These are phyloP conservation scores for Loripinus fragilis DNA, from an alignment of 2,888 invertebrate species.

Conservation along the genomic window DNA sequence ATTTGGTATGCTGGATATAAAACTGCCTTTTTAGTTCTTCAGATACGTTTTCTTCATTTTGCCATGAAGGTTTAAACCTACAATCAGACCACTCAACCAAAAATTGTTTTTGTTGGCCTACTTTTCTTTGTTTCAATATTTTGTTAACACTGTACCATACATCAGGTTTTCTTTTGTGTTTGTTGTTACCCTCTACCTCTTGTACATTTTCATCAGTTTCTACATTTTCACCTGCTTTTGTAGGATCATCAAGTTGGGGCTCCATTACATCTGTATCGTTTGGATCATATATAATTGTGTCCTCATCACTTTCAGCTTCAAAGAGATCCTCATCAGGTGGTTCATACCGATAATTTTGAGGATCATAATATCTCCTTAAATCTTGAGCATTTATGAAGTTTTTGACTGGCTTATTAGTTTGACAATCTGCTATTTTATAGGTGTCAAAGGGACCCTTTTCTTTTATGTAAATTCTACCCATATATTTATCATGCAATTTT, in stretches of 20 bases:
- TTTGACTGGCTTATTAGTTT: conserved; percentile 22
- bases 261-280: not conserved
- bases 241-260: not conserved
- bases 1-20: conserved; percentile 22
- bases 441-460: conserved; percentile 26
- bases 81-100: conserved; percentile 25
- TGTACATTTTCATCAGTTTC: not conserved
- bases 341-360: conserved; percentile 19
- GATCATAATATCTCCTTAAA: conserved; percentile 31
- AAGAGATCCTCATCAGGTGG: conserved; percentile 2
- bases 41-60: conserved; percentile 26
- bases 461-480: conserved; percentile 4
- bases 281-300: not conserved
- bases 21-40: conserved; percentile 24
- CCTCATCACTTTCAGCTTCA: conserved; percentile 5
- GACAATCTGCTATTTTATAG: conserved; percentile 27
- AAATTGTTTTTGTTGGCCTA: conserved; percentile 20
- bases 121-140: conserved; percentile 27
- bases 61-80: conserved; percentile 19
- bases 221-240: not conserved
- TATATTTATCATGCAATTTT: conserved; percentile 38
- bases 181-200: not conserved
- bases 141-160: conserved; percentile 27
- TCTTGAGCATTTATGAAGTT: conserved; percentile 26
- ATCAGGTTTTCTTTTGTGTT: not conserved